Evolutionary conservation across 1,140 invertebrate genomes (phyloP).

Genomic region (Tribolium madens): DNA sequence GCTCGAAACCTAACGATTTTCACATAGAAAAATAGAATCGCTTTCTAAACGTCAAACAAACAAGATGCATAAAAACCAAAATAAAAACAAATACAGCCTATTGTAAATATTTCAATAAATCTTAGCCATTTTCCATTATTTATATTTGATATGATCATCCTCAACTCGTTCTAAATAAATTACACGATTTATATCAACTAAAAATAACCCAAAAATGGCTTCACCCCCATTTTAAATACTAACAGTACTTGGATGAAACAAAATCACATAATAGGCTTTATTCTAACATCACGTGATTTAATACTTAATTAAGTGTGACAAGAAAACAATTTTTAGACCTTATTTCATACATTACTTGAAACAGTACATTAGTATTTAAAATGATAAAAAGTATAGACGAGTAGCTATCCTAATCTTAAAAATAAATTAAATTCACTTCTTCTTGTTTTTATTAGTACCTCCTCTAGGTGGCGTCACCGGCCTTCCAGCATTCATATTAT

Average conservation of each 20-base stretch:
- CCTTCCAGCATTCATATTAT: constrained; percentile 84
- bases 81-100: constrained; percentile 44
- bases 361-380: constrained; percentile 41
- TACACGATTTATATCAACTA: constrained; percentile 38
- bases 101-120: constrained; percentile 20
- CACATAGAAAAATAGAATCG: constrained; percentile 35
- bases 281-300: neutral
- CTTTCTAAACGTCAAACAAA: constrained; percentile 22
- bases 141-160: constrained; percentile 39
- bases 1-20: constrained; percentile 9
- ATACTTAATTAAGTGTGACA: constrained; percentile 2
- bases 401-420: constrained; percentile 34
- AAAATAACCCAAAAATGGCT: constrained; percentile 40
- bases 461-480: constrained; percentile 91
- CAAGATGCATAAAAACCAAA: constrained; percentile 29
- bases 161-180: constrained; percentile 20
- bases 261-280: constrained; percentile 6
- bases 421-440: constrained; percentile 72
- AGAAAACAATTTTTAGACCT: constrained; percentile 15
- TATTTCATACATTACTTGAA: neutral
- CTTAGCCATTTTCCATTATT: constrained; percentile 36
- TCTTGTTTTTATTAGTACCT: constrained; percentile 88
- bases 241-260: constrained; percentile 13
- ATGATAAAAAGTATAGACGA: constrained; percentile 27
- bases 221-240: constrained; percentile 38